Base-by-base conservation (phyloP, 2,113 vertebrate species). In the Syrmaticus mikado region DNA sequence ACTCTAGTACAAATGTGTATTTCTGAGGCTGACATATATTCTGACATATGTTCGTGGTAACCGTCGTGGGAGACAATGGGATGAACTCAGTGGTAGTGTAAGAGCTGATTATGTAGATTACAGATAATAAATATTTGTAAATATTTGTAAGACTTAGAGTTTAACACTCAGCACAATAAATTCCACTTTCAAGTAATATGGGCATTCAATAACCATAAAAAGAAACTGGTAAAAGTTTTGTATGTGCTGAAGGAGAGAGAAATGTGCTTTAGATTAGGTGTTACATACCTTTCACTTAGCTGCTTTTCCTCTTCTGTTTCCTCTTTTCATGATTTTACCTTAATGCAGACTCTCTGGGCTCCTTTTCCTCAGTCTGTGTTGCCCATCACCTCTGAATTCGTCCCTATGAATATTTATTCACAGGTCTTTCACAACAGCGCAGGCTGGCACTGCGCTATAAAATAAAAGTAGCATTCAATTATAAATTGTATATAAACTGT, bases 261-360 rank as follows among this genome's bases (percentile, higher is more conserved):
- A 88, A 90, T 43, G 43, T 91, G 27, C 75, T 89, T 92, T 81
- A 83, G 65, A 80, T 83, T 85, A 91, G 32, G 61, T 87, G 72
- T 52, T 87, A 73, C 65, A 81, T 87, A 73, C 38, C 38, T 46
- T 70, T 67, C 43, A 55, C 28, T 85, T 87, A 43, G 81, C 17
- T 70, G 57, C 53, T 91, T 87, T 87, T 87, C 52, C 46, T 94
- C 65, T 60, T 82, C 76, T 91, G 4, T 22, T 79, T 36, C 18
- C 8, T 64, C 5, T 46, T 92, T 81, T 68, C 75, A 40, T 70
- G 64, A 19, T 45, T 45, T 92, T 70, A 79, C 53, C 58, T 61
- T 72, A 87, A 48, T 17, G 53, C 13, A 66, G 43, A 48, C 20
- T 57, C 22, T 32, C 22, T 70, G 55, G n/a, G 21, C 50, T 87